Conservation (phyloP, 2,888 invertebrate species). For the Icerya purchasi region DNA sequence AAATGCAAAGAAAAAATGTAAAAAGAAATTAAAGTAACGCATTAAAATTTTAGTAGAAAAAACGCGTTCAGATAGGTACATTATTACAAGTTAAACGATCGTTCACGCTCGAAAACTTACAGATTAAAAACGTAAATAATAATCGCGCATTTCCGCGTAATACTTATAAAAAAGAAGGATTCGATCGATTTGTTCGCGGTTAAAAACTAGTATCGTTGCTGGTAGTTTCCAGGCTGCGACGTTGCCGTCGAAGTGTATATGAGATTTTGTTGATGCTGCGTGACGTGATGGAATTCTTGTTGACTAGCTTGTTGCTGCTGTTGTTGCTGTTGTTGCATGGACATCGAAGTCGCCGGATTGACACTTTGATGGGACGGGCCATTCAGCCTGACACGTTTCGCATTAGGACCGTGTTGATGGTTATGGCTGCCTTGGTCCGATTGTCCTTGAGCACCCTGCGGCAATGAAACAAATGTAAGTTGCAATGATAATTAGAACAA, state of each 20-base stretch:
- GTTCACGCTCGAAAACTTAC: too few relatives aligned
- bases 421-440: conserved; percentile 23
- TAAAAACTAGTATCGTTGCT: conserved; percentile 15
- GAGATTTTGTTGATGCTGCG: conserved; percentile 16
- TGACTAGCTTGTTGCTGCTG: conserved; percentile 25
- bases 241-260: conserved; percentile 18
- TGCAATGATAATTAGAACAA: too few relatives aligned
- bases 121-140: too few relatives aligned
- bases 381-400: conserved; percentile 42
- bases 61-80: too few relatives aligned
- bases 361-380: conserved; percentile 26
- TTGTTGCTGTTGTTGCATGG: conserved; percentile 25
- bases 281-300: conserved; percentile 15
- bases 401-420: conserved; percentile 34
- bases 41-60: too few relatives aligned
- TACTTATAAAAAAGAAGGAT: too few relatives aligned
- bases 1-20: too few relatives aligned
- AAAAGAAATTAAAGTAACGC: too few relatives aligned
- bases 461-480: too few relatives aligned
- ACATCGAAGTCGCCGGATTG: conserved; percentile 30
- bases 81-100: too few relatives aligned
- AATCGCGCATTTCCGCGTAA: too few relatives aligned
- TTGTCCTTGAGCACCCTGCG: conserved; percentile 21
- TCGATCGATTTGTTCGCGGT: too few relatives aligned
- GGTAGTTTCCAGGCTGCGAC: conserved; percentile 17